These are phyloP conservation scores for Hyaena hyaena DNA, from an alignment of 2,113 vertebrate species.

Conservation along the genomic window DNA sequence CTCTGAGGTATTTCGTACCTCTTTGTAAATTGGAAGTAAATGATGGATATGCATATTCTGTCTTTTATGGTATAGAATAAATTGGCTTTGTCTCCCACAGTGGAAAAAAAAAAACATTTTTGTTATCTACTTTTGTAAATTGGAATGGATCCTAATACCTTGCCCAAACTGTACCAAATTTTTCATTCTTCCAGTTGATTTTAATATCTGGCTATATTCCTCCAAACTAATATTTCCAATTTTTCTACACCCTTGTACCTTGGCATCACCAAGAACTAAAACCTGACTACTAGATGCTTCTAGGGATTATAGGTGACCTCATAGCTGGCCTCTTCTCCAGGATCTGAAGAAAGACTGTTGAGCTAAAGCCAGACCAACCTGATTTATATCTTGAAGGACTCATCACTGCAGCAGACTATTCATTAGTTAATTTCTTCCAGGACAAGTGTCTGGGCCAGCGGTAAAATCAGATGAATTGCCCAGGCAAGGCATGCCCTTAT, in stretches of 20 bases:
- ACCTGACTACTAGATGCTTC: not conserved
- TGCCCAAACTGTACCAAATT: not conserved
- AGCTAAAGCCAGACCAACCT: not conserved
- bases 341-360: not conserved
- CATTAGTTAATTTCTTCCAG: not conserved
- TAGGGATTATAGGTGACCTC: not conserved
- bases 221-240: not conserved
- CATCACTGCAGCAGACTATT: not conserved
- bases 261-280: not conserved
- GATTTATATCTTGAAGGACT: not conserved
- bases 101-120: not conserved
- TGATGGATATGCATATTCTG: not conserved
- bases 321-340: not conserved
- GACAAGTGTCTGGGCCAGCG: not conserved
- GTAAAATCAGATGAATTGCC: not conserved
- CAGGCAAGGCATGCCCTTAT: not conserved
- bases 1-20: not conserved
- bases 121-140: not conserved
- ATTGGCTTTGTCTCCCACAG: not conserved
- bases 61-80: not conserved
- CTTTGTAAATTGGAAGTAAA: not conserved
- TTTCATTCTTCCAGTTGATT: not conserved
- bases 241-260: not conserved
- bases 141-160: not conserved
- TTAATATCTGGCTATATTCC: not conserved